A percentile compares a stretch with the other conserved stretches of the same genome.
These are phyloP conservation scores for Rhinella marina DNA, from an alignment of 2,797 vertebrate genomes.

Conservation along the genomic window DNA sequence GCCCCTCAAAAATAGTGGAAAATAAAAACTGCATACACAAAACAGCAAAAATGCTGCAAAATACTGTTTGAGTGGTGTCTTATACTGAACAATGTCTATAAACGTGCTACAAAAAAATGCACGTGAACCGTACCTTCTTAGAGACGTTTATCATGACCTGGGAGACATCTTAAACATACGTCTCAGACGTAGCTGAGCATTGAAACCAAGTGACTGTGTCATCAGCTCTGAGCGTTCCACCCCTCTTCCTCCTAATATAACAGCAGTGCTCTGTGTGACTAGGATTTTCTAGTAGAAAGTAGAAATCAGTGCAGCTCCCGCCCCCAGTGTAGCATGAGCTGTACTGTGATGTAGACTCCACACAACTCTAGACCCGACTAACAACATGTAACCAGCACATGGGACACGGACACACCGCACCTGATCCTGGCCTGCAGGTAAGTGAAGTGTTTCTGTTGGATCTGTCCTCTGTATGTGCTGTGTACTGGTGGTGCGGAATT, in stretches of 20 bases:
- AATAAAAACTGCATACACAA: no score
- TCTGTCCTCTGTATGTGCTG: neutral
- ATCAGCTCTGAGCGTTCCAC: neutral
- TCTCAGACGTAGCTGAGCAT: neutral
- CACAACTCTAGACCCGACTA: neutral
- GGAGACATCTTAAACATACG: neutral
- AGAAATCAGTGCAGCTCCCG: neutral
- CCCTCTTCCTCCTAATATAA: neutral
- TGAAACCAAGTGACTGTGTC: neutral
- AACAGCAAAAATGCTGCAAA: no score
- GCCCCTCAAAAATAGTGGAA: no score
- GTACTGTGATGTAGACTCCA: neutral
- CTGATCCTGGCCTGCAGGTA: neutral
- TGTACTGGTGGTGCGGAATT: no score
- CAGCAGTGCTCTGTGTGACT: neutral
- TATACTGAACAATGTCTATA: neutral
- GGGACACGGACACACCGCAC: neutral
- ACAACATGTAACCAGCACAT: constrained; percentile 3
- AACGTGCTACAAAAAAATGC: neutral
- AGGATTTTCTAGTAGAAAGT: neutral
- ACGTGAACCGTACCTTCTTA: neutral
- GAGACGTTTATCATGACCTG: neutral
- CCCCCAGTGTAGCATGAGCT: neutral
- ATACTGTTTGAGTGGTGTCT: no score
- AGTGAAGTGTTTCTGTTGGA: neutral